Evolutionary conservation across 64 coral and sea anemone genomes (phyloP), one percentile per base, ranked within the genome.

Genomic region (Astreopora myriophthalma): DNA sequence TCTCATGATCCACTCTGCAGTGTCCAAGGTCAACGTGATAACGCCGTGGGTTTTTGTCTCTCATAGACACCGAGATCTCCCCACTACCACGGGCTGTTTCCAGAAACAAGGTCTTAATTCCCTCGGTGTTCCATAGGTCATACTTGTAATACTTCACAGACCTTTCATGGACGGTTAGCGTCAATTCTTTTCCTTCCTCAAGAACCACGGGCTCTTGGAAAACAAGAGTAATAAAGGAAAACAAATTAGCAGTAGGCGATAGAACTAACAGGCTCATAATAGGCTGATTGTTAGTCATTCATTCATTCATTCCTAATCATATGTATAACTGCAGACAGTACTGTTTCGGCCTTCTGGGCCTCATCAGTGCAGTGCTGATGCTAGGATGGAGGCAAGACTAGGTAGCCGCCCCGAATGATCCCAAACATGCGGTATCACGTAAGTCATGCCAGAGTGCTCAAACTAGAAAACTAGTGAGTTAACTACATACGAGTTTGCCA

Each of bases 81-180:
- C 40, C 42, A 16, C 24, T 3, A 9, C 74, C 74, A 51, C 10
- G 37, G 10, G 44, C 30, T 78, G 74, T 51, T 30, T 78, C 40
- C 3, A 78, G 1, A 51, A 78, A 78, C 30, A 78, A 0, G 25
- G 74, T 78, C 14, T 78, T 78, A 28, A 78, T 78, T 12, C 74
- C 44, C 1, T 35, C 49, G 8, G 23, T 76, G 74, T 76, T 48
- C 8, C 26, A 14, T 49, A 76, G 49, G 40, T 76, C 74, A 12
- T 76, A 76, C 24, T 76, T 76, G 20, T 27, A 76, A 76, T 76
- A 76, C 24, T 49, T 78, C 10, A 78, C 24, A 29, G 42, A 6
- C 28, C 42, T 78, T 78, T 48, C 10, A 0, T 51, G 25, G 17
- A 78, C 74, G 26, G 24, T 52, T 23, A 37, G 30, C n/a, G n/a